These are phyloP conservation scores for Danio choprae DNA, from an alignment of 2,797 vertebrate species.

Conservation along the genomic window DNA sequence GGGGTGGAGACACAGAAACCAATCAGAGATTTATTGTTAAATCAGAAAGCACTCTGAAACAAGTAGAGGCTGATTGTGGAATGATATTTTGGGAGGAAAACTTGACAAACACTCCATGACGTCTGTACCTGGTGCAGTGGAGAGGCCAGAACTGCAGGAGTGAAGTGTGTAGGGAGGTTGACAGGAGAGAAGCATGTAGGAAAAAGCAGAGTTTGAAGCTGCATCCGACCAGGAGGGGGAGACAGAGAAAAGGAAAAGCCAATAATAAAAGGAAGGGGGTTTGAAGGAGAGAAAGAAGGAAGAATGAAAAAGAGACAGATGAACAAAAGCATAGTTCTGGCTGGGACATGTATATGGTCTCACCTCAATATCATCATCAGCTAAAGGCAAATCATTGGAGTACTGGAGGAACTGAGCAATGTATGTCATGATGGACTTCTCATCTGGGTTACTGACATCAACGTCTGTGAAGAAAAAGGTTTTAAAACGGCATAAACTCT, in stretches of 20 bases:
- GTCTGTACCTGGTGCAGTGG: slow-evolving; percentile 70
- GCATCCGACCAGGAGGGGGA: slow-evolving; percentile 40
- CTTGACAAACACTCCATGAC: neutral
- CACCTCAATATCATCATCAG: slow-evolving; percentile 81
- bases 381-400: slow-evolving; percentile 76
- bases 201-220: slow-evolving; percentile 69
- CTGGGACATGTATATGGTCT: neutral
- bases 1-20: neutral
- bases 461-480: slow-evolving; percentile 77
- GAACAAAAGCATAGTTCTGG: neutral
- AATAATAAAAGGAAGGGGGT: neutral
- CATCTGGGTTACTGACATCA: slow-evolving; percentile 85
- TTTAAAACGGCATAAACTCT: neutral
- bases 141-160: slow-evolving; percentile 70
- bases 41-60: neutral
- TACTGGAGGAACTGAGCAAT: slow-evolving; percentile 93
- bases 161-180: slow-evolving; percentile 63
- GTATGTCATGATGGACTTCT: slow-evolving; percentile 95
- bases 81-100: neutral
- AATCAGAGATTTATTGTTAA: neutral
- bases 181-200: slow-evolving; percentile 67
- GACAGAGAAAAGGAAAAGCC: slow-evolving; percentile 19
- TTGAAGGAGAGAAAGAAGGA: neutral
- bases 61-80: neutral
- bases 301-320: neutral